Evolutionary conservation across 2,113 vertebrate genomes (phyloP).

Genomic region (Ptyas mucosa): DNA sequence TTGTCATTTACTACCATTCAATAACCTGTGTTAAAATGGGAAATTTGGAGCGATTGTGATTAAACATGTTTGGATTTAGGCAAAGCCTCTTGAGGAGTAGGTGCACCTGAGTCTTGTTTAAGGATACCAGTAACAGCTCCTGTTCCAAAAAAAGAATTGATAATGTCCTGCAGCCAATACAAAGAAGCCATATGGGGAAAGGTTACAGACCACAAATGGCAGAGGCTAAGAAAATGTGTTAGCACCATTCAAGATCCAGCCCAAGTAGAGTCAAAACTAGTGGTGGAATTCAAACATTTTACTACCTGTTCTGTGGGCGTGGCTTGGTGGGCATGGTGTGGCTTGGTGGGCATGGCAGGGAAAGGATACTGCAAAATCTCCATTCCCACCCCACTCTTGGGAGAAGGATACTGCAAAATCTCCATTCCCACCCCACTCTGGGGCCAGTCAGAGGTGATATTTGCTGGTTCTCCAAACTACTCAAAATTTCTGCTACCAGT

Average conservation of each 20-base stretch:
- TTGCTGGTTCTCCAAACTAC: too few relatives aligned
- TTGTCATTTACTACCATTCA: neutral
- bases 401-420: too few relatives aligned
- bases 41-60: neutral
- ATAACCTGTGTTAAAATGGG: neutral
- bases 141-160: neutral
- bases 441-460: too few relatives aligned
- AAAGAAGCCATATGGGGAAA: neutral
- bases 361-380: too few relatives aligned
- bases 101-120: neutral
- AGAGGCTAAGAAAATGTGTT: neutral
- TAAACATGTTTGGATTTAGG: neutral
- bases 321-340: too few relatives aligned
- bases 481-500: too few relatives aligned
- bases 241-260: neutral
- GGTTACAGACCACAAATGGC: neutral
- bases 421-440: too few relatives aligned
- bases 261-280: neutral
- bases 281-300: too few relatives aligned
- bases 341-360: too few relatives aligned
- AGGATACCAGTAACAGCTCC: neutral
- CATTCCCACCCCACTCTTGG: too few relatives aligned
- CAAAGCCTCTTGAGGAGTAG: neutral
- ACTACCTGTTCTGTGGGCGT: too few relatives aligned
- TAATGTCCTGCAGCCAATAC: neutral